A percentile compares a stretch with the other conserved stretches of the same genome.
These are phyloP conservation scores for Dasypus novemcinctus DNA, from an alignment of 2,113 vertebrate species.

Conservation along the genomic window DNA sequence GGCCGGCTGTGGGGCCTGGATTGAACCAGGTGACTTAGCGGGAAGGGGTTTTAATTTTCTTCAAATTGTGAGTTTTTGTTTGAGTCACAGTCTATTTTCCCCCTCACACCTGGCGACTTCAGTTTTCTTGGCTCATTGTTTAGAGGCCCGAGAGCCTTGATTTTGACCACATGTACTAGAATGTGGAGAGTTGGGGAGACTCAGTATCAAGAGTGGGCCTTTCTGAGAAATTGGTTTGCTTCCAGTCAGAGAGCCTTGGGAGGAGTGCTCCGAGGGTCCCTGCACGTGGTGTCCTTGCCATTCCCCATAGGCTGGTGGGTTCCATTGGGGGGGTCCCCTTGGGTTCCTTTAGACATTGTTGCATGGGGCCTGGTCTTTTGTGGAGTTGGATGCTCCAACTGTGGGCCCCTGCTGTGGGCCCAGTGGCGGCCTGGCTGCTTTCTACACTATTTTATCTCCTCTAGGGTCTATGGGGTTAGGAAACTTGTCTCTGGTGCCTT, in stretches of 20 bases:
- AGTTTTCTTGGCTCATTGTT: neutral
- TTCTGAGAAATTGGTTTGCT: slow-evolving; percentile 38
- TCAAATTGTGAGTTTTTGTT: slow-evolving; percentile 62
- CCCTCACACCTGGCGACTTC: slow-evolving; percentile 34
- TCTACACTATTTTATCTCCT: neutral
- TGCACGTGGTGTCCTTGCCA: neutral
- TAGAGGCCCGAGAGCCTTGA: neutral
- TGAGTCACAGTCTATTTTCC: slow-evolving; percentile 57
- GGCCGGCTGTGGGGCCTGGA: neutral
- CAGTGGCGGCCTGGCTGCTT: neutral
- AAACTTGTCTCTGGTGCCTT: neutral
- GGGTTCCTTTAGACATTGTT: neutral
- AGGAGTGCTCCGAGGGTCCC: neutral
- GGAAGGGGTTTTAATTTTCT: neutral
- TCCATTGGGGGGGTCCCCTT: neutral
- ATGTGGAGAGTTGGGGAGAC: fast-evolving
- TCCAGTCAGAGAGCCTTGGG: neutral
- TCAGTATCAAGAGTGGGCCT: neutral
- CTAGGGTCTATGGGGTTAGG: neutral
- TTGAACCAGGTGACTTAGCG: neutral
- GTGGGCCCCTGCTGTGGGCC: neutral
- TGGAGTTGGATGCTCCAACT: neutral
- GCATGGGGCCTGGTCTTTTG: neutral
- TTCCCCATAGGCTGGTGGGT: neutral
- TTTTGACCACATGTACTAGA: neutral